phyloP scores from a whole-genome alignment of 1,140 invertebrate genomes.

The Ladona fulva region DNA sequence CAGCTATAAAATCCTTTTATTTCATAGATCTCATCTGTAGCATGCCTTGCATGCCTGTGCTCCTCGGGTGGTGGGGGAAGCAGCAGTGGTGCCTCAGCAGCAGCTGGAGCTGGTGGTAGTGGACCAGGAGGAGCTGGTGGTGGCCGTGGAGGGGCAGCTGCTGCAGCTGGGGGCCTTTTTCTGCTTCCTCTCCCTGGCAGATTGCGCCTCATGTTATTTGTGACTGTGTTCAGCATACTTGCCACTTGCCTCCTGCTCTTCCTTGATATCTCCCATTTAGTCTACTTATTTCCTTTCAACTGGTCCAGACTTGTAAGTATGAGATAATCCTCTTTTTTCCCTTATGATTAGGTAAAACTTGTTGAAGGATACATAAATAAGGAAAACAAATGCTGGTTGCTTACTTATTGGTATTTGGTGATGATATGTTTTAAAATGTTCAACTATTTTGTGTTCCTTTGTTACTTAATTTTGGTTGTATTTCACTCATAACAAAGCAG shows the following conservation, averaged over 20 bases:
- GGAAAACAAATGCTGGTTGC: too few species aligned
- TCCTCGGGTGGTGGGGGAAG: constrained; percentile 44
- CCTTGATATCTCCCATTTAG: constrained; percentile 73
- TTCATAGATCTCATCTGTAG: constrained; percentile 58
- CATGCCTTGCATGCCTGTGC: constrained; percentile 62
- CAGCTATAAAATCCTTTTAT: too few species aligned
- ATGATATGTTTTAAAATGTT: too few species aligned
- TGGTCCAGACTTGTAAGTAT: constrained; percentile 67
- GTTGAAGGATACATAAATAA: too few species aligned
- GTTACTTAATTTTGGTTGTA: too few species aligned
- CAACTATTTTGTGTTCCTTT: too few species aligned
- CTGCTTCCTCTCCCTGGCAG: constrained; percentile 42
- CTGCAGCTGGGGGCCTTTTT: constrained; percentile 31
- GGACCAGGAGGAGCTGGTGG: constrained; percentile 65
- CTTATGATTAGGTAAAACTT: too few species aligned
- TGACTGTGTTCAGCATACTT: constrained; percentile 70
- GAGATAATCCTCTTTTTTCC: background rate
- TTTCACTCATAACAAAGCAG: too few species aligned
- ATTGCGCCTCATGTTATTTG: constrained; percentile 63
- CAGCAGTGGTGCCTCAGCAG: background rate
- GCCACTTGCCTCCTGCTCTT: constrained; percentile 69
- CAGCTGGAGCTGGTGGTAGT: constrained; percentile 50
- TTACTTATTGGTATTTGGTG: too few species aligned
- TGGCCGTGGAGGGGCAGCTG: constrained; percentile 36
- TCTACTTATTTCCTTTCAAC: constrained; percentile 71